Conservation (phyloP, 1,140 invertebrate species). For the Rhagoletis pomonella region DNA sequence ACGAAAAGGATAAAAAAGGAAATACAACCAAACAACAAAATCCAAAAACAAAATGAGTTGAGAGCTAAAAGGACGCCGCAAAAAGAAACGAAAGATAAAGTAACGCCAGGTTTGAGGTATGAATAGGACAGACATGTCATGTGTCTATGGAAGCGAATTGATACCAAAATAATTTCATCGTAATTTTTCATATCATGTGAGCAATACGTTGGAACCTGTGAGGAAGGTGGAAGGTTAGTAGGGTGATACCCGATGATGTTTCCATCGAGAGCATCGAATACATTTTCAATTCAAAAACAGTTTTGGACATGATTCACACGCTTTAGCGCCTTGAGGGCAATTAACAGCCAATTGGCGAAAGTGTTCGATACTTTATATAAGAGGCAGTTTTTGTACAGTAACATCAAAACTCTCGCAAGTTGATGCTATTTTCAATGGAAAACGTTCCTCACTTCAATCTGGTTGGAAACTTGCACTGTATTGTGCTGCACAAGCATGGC, state of each 20-base stretch:
- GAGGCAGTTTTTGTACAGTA: background rate
- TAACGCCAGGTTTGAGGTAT: background rate
- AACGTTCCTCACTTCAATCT: slow-evolving; percentile 1
- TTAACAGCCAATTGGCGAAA: slow-evolving; percentile 46
- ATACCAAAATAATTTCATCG: background rate
- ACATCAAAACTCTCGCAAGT: background rate
- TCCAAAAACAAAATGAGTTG: slow-evolving; percentile 14
- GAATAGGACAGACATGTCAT: background rate
- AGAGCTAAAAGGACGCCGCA: background rate
- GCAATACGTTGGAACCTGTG: background rate
- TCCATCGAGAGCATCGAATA: background rate
- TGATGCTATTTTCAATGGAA: background rate
- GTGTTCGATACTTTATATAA: slow-evolving; percentile 5
- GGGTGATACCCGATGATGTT: background rate
- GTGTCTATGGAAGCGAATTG: background rate
- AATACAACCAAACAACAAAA: slow-evolving; percentile 16
- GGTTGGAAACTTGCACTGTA: background rate
- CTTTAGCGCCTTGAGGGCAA: slow-evolving; percentile 45
- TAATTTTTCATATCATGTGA: slow-evolving; percentile 18
- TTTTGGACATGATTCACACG: slow-evolving; percentile 3
- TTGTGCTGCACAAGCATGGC: background rate
- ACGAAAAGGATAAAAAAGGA: slow-evolving; percentile 17
- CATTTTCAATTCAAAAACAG: background rate
- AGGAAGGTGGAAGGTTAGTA: background rate
- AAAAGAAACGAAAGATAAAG: background rate